These are phyloP conservation scores for Drosophila parabipectinata DNA, from an alignment of 1,140 invertebrate species.

Conservation along the genomic window DNA sequence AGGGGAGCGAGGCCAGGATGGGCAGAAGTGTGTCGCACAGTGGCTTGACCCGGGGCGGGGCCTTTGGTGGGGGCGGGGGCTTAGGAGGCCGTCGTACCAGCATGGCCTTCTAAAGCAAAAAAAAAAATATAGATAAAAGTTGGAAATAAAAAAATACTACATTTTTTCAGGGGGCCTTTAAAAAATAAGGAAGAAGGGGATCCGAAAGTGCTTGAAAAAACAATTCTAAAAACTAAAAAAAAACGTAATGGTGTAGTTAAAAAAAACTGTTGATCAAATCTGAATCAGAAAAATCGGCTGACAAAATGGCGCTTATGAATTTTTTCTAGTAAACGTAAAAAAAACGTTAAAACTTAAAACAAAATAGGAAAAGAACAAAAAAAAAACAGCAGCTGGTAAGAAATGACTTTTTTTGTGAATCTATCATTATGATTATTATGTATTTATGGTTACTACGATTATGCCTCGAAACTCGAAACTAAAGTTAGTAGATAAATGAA, in stretches of 20 bases:
- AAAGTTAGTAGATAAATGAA: constrained; percentile 35
- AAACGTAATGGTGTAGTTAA: constrained; percentile 7
- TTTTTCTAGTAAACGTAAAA: constrained; percentile 46
- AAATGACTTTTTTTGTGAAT: constrained; percentile 50
- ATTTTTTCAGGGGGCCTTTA: background rate
- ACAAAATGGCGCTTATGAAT: constrained; percentile 73
- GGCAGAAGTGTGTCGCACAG: constrained; percentile 81
- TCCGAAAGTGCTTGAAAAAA: background rate
- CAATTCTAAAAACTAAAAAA: constrained; percentile 1
- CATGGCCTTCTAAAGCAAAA: constrained; percentile 76
- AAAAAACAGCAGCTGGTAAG: constrained; percentile 42
- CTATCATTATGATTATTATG: constrained; percentile 42
- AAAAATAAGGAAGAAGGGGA: background rate
- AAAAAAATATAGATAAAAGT: background rate
- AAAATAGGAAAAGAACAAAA: constrained; percentile 35
- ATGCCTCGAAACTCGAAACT: constrained; percentile 40
- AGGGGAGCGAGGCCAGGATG: constrained; percentile 78
- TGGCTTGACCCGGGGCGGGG: constrained; percentile 66
- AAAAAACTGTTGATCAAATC: constrained; percentile 36
- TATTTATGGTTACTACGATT: constrained; percentile 28
- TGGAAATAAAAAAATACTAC: background rate
- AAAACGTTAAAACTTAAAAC: background rate
- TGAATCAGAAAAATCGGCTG: constrained; percentile 62
- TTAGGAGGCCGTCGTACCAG: constrained; percentile 73
- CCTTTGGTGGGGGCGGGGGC: constrained; percentile 53